Conservation (phyloP, 2,888 invertebrate genomes). For the Theretra japonica region DNA sequence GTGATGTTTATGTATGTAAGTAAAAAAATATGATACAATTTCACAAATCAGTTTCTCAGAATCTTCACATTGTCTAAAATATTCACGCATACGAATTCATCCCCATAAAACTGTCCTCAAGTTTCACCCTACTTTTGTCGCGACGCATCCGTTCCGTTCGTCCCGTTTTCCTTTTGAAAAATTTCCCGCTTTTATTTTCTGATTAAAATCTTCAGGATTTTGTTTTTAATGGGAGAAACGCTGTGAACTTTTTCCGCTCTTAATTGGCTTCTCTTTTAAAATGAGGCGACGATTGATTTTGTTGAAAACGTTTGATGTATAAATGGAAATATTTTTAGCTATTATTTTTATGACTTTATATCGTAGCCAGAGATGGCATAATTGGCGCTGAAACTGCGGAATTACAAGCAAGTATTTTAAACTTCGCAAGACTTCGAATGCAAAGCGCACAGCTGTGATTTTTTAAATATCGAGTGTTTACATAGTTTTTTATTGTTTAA, state of each 20-base stretch:
- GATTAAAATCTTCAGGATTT: conserved; percentile 15
- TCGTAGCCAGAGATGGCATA: neutral
- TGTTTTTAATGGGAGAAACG: conserved; percentile 11
- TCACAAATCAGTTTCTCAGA: too few species aligned
- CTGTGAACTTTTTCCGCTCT: neutral
- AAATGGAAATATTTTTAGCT: neutral
- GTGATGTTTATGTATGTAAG: too few species aligned
- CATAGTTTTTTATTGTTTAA: too few species aligned
- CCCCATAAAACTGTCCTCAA: neutral
- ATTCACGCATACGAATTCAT: neutral
- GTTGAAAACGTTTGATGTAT: neutral
- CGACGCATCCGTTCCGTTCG: neutral
- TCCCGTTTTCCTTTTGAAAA: conserved; percentile 18
- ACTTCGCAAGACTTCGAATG: too few species aligned
- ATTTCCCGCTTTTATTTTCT: conserved; percentile 10
- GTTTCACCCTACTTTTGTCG: conserved; percentile 5
- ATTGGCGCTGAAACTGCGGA: too few species aligned
- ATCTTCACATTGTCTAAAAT: too few species aligned
- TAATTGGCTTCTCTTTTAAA: conserved; percentile 9
- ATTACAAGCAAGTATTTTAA: too few species aligned
- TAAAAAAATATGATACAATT: too few species aligned
- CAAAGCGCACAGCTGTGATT: too few species aligned
- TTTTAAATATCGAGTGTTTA: too few species aligned
- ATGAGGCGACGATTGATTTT: neutral
- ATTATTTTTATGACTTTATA: neutral